Evolutionary conservation across 2,797 vertebrate species (phyloP).

Genomic region (Lerista edwardsae): DNA sequence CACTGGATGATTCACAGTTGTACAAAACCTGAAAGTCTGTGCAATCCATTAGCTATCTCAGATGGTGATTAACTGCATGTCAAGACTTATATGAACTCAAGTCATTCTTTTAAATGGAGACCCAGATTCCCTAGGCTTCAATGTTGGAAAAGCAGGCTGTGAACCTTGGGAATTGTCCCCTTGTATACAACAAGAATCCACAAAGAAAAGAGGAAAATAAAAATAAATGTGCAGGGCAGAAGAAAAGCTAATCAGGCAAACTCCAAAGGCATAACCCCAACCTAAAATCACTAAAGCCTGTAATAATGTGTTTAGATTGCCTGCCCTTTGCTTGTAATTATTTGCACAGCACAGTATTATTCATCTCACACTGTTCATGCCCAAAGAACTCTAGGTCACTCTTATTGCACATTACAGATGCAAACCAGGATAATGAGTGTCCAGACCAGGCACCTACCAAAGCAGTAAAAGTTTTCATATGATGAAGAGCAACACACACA

Average conservation of each 20-base stretch:
- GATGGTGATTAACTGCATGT: not conserved
- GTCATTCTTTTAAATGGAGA: not conserved
- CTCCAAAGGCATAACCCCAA: not conserved
- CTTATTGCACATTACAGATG: not conserved
- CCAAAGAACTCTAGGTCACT: no score
- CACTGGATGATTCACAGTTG: no score
- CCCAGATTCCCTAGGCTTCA: not conserved
- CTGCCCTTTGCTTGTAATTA: no score
- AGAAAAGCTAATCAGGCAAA: not conserved
- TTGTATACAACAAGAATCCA: not conserved
- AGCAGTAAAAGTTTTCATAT: not conserved
- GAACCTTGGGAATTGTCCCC: not conserved
- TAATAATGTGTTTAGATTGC: not conserved
- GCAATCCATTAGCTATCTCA: no score
- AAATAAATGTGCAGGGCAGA: not conserved
- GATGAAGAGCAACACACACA: no score
- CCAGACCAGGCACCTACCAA: not conserved
- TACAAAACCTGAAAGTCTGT: no score
- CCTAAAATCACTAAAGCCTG: not conserved
- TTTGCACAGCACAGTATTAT: no score
- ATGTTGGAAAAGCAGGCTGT: not conserved
- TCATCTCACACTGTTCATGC: no score
- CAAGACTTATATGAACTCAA: not conserved
- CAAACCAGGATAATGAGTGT: not conserved
- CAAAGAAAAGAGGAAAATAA: not conserved